Percentiles rank a stretch among this genome's conserved stretches.
These are phyloP conservation scores for Sphenodon punctatus DNA, from an alignment of 2,797 vertebrate species.

Conservation along the genomic window DNA sequence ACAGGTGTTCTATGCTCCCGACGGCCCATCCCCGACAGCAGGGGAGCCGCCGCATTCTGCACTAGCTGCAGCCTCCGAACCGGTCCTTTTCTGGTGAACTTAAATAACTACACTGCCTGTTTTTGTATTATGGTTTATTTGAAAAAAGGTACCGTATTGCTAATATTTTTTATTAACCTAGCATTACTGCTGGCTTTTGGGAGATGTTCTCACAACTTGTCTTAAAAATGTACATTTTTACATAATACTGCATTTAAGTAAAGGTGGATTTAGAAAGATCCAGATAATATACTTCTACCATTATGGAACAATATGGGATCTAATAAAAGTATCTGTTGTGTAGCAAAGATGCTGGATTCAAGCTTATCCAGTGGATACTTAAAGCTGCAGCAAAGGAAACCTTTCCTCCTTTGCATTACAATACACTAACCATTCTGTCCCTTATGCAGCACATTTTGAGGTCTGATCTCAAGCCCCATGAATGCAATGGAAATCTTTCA, in stretches of 20 bases:
- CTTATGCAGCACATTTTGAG: neutral
- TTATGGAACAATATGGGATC: neutral
- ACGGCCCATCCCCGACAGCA: no score
- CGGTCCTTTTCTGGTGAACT: neutral
- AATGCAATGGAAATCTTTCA: neutral
- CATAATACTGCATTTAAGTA: neutral
- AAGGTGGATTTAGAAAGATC: neutral
- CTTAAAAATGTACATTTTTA: neutral
- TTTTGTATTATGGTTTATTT: neutral
- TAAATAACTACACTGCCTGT: fast-evolving
- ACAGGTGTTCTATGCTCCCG: no score
- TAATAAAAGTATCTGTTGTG: neutral
- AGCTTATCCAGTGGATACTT: conserved; percentile 8
- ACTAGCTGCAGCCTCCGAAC: no score
- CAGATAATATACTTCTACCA: neutral
- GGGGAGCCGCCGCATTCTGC: no score
- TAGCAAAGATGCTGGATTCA: neutral
- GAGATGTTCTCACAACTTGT: neutral
- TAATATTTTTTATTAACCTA: neutral
- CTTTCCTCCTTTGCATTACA: neutral
- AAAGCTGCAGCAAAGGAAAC: neutral
- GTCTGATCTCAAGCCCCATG: neutral
- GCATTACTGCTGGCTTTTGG: neutral
- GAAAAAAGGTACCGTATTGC: neutral
- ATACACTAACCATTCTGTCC: neutral